phyloP scores from a whole-genome alignment of 1,140 invertebrate genomes.

The Cotesia chilonis region DNA sequence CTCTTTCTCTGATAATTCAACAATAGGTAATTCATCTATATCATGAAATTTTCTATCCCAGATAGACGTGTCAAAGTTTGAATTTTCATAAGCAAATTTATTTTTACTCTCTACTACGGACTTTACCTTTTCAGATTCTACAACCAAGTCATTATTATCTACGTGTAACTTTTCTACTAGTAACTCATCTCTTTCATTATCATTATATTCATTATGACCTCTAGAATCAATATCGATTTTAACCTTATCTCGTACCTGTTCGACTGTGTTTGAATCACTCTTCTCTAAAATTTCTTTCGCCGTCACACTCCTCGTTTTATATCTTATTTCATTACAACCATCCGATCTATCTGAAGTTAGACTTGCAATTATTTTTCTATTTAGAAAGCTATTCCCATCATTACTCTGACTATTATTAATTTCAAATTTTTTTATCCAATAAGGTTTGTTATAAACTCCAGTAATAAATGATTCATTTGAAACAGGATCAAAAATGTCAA shows the following conservation, averaged over 20 bases:
- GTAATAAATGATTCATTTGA: constrained; percentile 28
- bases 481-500: constrained; percentile 23
- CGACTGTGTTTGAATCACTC: background rate
- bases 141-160: background rate
- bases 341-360: background rate
- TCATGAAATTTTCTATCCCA: constrained; percentile 38
- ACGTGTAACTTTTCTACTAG: background rate
- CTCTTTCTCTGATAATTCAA: constrained; percentile 10
- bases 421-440: constrained; percentile 35
- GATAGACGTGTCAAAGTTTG: constrained; percentile 38
- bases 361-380: constrained; percentile 20
- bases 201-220: background rate
- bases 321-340: background rate
- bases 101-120: constrained; percentile 8
- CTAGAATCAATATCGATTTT: background rate
- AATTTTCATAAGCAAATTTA: constrained; percentile 27
- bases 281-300: background rate
- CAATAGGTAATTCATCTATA: constrained; percentile 15
- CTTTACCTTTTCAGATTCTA: background rate
- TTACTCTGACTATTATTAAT: constrained; percentile 23
- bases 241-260: background rate
- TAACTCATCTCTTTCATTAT: no score
- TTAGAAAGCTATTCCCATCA: background rate
- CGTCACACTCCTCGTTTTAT: background rate
- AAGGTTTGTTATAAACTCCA: constrained; percentile 35